These are phyloP conservation scores for Promerops cafer DNA, from an alignment of 2,113 vertebrate species.

Conservation along the genomic window DNA sequence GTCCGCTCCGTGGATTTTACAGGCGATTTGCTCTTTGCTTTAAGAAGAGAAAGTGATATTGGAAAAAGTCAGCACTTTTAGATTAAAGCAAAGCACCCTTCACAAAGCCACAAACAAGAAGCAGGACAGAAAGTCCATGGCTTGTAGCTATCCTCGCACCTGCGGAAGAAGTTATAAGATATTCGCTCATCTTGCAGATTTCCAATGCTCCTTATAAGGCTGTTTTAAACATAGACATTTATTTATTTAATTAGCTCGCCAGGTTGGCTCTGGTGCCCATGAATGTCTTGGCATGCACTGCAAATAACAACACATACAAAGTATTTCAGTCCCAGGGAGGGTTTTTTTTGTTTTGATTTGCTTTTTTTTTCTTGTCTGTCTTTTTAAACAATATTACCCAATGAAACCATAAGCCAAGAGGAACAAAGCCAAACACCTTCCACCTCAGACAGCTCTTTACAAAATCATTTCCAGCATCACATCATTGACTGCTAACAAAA, in stretches of 20 bases:
- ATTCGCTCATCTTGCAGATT: conserved; percentile 83
- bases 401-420: not conserved
- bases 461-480: not conserved
- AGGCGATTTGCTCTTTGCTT: conserved; percentile 88
- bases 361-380: conserved; percentile 35
- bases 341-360: conserved; percentile 18
- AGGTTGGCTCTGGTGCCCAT: conserved; percentile 78
- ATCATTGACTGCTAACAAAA: not conserved
- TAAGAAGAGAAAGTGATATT: conserved; percentile 87
- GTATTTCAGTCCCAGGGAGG: conserved; percentile 73
- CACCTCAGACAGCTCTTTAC: not conserved
- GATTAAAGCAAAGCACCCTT: conserved; percentile 92
- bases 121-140: conserved; percentile 88
- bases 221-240: conserved; percentile 80
- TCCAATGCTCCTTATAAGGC: conserved; percentile 79
- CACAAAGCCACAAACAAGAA: conserved; percentile 86
- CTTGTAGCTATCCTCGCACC: conserved; percentile 92
- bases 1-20: conserved; percentile 81
- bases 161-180: conserved; percentile 86
- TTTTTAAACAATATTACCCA: conserved; percentile 2
- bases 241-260: conserved; percentile 79
- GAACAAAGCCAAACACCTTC: not conserved
- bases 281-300: conserved; percentile 82
- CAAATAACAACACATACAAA: conserved; percentile 80
- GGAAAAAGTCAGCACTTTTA: conserved; percentile 86